phyloP scores from a whole-genome alignment of 2,888 invertebrate species.

The Catocala fraxini region DNA sequence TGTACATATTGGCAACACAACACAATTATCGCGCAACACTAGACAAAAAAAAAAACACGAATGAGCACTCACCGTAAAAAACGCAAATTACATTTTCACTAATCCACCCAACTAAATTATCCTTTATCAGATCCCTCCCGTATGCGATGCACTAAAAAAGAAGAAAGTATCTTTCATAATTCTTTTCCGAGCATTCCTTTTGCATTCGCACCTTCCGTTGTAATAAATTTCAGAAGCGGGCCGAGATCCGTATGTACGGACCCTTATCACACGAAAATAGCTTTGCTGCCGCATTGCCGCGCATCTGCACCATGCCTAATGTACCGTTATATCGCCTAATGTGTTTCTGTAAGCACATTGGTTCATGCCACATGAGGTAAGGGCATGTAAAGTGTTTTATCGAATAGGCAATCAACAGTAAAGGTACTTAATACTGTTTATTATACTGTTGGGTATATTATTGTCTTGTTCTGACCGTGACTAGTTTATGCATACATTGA shows the following conservation, averaged over 20 bases:
- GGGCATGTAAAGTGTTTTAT: conserved; percentile 6
- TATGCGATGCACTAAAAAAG: conserved; percentile 13
- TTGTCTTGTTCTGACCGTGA: too few species aligned
- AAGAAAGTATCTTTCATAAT: conserved; percentile 33
- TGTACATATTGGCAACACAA: too few species aligned
- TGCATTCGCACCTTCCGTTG: conserved; percentile 35
- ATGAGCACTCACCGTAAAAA: too few species aligned
- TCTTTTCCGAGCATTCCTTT: conserved; percentile 42
- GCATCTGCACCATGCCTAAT: conserved; percentile 64
- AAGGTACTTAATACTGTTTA: too few species aligned
- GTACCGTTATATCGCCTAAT: conserved; percentile 58
- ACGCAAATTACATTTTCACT: not conserved
- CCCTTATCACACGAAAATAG: conserved; percentile 61
- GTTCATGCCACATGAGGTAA: conserved; percentile 19
- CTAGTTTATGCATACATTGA: too few species aligned
- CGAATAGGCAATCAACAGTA: not conserved
- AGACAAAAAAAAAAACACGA: not conserved
- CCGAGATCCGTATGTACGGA: conserved; percentile 47
- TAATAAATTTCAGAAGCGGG: conserved; percentile 54
- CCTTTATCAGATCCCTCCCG: conserved; percentile 2
- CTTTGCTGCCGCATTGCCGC: conserved; percentile 43
- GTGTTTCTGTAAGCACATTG: conserved; percentile 52
- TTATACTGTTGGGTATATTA: too few species aligned
- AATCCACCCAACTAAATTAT: conserved; percentile 6
- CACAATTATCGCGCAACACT: too few species aligned